Evolutionary conservation across 1,140 invertebrate genomes (phyloP).

Genomic region (Planococcus citri): DNA sequence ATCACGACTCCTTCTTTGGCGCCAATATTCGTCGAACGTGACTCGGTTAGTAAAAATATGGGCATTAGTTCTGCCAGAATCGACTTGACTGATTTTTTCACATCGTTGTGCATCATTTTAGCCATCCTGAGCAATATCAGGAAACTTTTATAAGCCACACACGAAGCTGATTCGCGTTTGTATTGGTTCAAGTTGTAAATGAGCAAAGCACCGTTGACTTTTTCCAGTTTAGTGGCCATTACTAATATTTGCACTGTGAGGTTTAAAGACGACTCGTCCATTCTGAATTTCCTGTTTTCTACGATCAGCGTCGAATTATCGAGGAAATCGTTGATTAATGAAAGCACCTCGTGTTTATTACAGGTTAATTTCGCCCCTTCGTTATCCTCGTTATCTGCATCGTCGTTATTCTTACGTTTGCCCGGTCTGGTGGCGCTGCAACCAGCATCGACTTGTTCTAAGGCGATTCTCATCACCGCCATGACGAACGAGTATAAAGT

Average conservation of each 20-base stretch:
- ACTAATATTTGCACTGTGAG: slow-evolving; percentile 38
- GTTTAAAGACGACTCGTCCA: slow-evolving; percentile 37
- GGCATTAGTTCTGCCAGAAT: slow-evolving; percentile 40
- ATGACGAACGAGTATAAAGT: slow-evolving; percentile 40
- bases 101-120: slow-evolving; percentile 37
- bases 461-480: slow-evolving; percentile 37
- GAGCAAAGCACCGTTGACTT: slow-evolving; percentile 31
- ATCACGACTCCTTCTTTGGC: slow-evolving; percentile 34
- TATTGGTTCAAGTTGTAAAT: slow-evolving; percentile 21
- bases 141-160: slow-evolving; percentile 38
- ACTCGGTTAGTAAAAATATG: slow-evolving; percentile 36
- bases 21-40: slow-evolving; percentile 32
- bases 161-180: slow-evolving; percentile 29
- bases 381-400: slow-evolving; percentile 28
- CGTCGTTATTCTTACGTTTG: slow-evolving; percentile 26
- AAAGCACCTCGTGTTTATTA: slow-evolving; percentile 31
- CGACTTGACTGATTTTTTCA: slow-evolving; percentile 35
- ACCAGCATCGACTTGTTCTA: slow-evolving; percentile 29
- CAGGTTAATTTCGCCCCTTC: slow-evolving; percentile 18
- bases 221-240: slow-evolving; percentile 38
- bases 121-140: slow-evolving; percentile 37
- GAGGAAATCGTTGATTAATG: slow-evolving; percentile 34
- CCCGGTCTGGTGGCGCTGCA: slow-evolving; percentile 22
- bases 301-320: slow-evolving; percentile 37
- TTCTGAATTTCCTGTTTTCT: slow-evolving; percentile 37